phyloP scores from a whole-genome alignment of 2,888 invertebrate genomes.

The Suillia variegata region DNA sequence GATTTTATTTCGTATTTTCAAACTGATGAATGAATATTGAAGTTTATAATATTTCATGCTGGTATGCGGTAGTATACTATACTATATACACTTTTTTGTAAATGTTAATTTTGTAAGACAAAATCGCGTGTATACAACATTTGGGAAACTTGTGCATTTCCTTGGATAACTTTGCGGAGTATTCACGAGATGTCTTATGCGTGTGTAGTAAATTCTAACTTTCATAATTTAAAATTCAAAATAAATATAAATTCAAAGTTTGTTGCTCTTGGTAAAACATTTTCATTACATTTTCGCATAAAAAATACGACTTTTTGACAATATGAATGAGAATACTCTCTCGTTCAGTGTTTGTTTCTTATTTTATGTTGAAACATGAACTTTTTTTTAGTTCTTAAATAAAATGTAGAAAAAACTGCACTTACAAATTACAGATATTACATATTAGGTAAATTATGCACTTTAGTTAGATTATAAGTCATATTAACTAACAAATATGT shows the following conservation, averaged over 20 bases:
- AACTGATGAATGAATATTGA: background rate
- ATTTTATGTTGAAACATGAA: background rate
- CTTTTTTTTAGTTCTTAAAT: constrained; percentile 37
- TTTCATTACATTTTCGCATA: no score
- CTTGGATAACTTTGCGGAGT: no score
- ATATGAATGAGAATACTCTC: no score
- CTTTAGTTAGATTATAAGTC: background rate
- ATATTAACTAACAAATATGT: background rate
- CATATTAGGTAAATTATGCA: background rate
- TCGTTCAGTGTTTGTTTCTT: no score
- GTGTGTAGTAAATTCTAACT: no score
- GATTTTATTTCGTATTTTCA: background rate
- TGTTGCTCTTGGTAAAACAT: background rate
- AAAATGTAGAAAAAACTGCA: constrained; percentile 42
- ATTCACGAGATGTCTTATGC: no score
- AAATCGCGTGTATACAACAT: no score
- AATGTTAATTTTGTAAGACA: background rate
- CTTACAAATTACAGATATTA: constrained; percentile 37
- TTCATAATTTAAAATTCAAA: no score
- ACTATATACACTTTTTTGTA: background rate
- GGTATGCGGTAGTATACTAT: background rate
- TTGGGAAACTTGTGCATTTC: no score
- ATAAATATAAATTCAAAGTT: no score
- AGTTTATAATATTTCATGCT: background rate
- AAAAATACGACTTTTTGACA: no score